phyloP scores from a whole-genome alignment of 1,140 invertebrate genomes.

The Centruroides sculpturatus region DNA sequence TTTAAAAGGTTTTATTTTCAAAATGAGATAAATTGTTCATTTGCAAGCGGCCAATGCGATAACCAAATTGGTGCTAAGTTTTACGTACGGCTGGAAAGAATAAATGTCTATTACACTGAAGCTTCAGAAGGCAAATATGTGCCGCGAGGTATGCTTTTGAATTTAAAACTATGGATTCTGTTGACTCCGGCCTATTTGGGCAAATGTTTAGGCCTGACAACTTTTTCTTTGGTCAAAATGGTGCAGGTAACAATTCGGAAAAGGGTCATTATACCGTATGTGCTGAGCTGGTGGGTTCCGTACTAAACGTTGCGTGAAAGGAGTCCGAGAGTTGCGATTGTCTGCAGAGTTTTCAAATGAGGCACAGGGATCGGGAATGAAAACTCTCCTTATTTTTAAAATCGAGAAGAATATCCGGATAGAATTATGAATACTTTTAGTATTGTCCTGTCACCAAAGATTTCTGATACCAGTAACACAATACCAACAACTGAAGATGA shows the following conservation, averaged over 20 bases:
- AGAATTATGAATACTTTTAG: constrained; percentile 16
- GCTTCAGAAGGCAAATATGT: constrained; percentile 77
- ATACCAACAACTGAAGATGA: too few relatives aligned
- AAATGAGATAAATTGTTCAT: constrained; percentile 60
- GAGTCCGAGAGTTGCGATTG: constrained; percentile 65
- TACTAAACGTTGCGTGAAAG: constrained; percentile 70
- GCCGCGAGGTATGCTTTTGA: constrained; percentile 69
- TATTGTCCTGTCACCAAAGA: constrained; percentile 22
- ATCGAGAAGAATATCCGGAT: constrained; percentile 25
- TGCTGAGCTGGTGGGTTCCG: constrained; percentile 68
- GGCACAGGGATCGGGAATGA: constrained; percentile 26
- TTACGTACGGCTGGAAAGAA: constrained; percentile 68
- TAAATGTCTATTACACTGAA: constrained; percentile 91
- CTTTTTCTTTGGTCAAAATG: constrained; percentile 24
- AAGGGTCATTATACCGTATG: constrained; percentile 80
- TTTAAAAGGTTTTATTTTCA: too few relatives aligned
- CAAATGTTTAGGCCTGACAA: constrained; percentile 59
- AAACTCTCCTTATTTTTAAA: constrained; percentile 23
- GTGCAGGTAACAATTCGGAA: constrained; percentile 68
- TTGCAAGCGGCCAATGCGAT: constrained; percentile 60
- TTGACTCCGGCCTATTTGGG: constrained; percentile 70
- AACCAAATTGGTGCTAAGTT: constrained; percentile 64
- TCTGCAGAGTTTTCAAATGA: constrained; percentile 36
- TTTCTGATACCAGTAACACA: background rate
- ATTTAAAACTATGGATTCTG: constrained; percentile 82